Conservation (phyloP, 2,113 vertebrate genomes). For the Meriones unguiculatus region DNA sequence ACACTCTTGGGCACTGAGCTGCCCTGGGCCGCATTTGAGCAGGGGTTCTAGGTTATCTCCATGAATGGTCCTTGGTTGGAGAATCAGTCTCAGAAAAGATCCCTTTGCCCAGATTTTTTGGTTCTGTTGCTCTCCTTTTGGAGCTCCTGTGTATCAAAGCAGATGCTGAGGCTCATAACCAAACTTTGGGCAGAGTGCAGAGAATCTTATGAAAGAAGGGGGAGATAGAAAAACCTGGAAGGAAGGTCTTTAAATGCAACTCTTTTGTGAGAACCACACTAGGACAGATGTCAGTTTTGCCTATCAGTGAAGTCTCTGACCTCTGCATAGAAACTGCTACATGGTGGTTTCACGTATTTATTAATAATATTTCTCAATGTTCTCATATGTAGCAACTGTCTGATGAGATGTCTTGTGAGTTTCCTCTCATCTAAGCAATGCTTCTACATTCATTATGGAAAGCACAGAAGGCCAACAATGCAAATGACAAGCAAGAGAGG, state of each 20-base stretch:
- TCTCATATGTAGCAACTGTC: background rate
- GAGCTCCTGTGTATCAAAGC: too few relatives aligned
- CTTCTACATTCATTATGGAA: constrained; percentile 22
- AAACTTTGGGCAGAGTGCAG: too few relatives aligned
- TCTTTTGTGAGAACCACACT: background rate
- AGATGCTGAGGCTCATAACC: too few relatives aligned
- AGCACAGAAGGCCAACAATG: background rate
- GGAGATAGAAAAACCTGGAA: too few relatives aligned
- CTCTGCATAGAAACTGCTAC: background rate
- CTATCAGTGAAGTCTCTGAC: background rate
- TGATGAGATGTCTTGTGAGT: constrained; percentile 34
- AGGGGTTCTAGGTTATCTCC: too few relatives aligned
- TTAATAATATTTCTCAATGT: constrained; percentile 64
- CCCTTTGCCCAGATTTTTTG: too few relatives aligned
- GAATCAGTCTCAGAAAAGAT: too few relatives aligned
- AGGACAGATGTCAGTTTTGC: background rate
- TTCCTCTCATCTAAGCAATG: background rate
- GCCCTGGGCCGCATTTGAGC: too few relatives aligned
- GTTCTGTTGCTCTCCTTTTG: too few relatives aligned
- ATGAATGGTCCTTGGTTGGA: too few relatives aligned
- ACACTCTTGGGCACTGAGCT: too few relatives aligned
- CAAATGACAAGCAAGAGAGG: constrained; percentile 39
- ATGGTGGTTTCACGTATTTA: constrained; percentile 33
- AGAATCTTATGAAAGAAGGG: too few relatives aligned
- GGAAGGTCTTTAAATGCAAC: background rate